A percentile compares a stretch with the other conserved stretches of the same genome.
Evolutionary conservation across 2,888 invertebrate species (phyloP).

Genomic region (Colletes collaris): DNA sequence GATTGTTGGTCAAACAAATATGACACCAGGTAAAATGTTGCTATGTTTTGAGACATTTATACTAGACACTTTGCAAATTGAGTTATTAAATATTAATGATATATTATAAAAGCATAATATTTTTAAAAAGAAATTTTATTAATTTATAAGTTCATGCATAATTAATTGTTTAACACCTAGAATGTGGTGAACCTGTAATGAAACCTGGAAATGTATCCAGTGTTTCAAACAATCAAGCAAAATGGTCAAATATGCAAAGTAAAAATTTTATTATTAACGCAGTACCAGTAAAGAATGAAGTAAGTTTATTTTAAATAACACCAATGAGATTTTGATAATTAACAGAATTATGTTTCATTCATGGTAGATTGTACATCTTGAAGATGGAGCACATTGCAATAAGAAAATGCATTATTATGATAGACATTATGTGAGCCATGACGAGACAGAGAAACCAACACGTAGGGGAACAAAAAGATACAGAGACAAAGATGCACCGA

Average conservation of each 20-base stretch:
- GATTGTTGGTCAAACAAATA: slow-evolving; percentile 67
- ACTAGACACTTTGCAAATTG: background rate
- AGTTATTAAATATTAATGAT: background rate
- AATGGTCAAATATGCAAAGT: slow-evolving; percentile 66
- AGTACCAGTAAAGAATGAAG: slow-evolving; percentile 69
- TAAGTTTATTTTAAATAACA: slow-evolving; percentile 16
- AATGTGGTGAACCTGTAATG: slow-evolving; percentile 67
- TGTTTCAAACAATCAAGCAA: slow-evolving; percentile 66
- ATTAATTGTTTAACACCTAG: slow-evolving; percentile 37
- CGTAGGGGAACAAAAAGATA: slow-evolving; percentile 71
- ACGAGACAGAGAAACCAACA: slow-evolving; percentile 67
- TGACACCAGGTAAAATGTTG: slow-evolving; percentile 60
- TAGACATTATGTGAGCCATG: slow-evolving; percentile 69
- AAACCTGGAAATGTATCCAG: slow-evolving; percentile 66
- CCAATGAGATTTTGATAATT: background rate
- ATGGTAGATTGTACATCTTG: slow-evolving; percentile 67
- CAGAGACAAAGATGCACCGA: slow-evolving; percentile 69
- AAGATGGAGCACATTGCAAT: slow-evolving; percentile 70
- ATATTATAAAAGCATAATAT: background rate
- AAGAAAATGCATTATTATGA: slow-evolving; percentile 71
- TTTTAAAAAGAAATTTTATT: background rate
- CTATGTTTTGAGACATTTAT: slow-evolving; percentile 1
- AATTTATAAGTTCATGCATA: background rate
- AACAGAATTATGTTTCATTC: slow-evolving; percentile 14
- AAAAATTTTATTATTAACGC: slow-evolving; percentile 69